A percentile compares a stretch with the other conserved stretches of the same genome.
Conservation (phyloP, 2,797 vertebrate species). For the Champsocephalus esox region DNA sequence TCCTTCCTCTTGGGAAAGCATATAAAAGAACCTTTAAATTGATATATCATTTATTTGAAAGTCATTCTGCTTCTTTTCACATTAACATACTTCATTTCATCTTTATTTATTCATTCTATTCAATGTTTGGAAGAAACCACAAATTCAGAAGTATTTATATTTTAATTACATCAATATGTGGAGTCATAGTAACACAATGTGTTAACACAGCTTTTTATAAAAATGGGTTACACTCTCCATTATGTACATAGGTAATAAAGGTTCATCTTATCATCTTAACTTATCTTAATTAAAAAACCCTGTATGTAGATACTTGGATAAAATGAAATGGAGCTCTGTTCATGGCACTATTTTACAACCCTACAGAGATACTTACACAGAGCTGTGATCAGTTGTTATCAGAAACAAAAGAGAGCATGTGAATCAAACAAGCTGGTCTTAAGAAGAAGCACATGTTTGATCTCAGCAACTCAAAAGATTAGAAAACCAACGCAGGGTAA, state of each 20-base stretch:
- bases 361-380: conserved; percentile 25
- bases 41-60: not conserved
- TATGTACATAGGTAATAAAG: not conserved
- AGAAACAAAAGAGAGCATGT: conserved; percentile 64
- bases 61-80: not conserved
- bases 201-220: not conserved
- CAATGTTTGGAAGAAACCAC: not conserved
- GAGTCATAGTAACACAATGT: not conserved
- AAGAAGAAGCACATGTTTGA: conserved; percentile 71
- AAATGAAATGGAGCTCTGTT: conserved; percentile 18
- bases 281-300: not conserved
- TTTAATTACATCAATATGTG: not conserved
- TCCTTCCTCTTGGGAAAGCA: not conserved
- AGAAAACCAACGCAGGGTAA: conserved; percentile 76
- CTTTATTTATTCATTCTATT: not conserved
- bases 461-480: conserved; percentile 78
- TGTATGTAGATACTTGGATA: not conserved
- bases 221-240: not conserved
- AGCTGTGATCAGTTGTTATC: conserved; percentile 71
- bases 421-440: conserved; percentile 72
- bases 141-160: not conserved
- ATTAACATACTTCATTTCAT: not conserved
- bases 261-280: too few relatives aligned
- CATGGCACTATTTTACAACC: conserved; percentile 38
- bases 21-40: not conserved